Evolutionary conservation across 2,113 vertebrate genomes (phyloP), one percentile per base, ranked within the genome.

Genomic region (Centropus unirufus): DNA sequence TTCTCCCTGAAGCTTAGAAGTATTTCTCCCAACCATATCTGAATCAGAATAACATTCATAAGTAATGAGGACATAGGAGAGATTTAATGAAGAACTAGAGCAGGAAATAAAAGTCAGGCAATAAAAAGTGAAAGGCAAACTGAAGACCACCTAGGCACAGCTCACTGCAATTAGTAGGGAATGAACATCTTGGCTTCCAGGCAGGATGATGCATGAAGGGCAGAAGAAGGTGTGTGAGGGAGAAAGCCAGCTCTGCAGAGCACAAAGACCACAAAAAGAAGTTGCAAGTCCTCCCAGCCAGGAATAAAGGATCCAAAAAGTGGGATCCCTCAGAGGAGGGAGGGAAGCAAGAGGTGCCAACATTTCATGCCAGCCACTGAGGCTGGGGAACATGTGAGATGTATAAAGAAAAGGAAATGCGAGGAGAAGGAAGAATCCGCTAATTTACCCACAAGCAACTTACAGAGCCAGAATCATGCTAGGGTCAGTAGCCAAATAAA

Each of bases 101-200:
- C 14, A 40, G 83, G 59, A 70, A 73, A 46, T 22, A 26, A 42
- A 39, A 73, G 55, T 6, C 40, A 39, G 30, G 46, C 32, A 58
- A 58, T 57, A 77, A 13, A 12, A 83, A 27, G 18, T 0, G 13
- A 16, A 66, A 47, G 55, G 27, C 34, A 49, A 20, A 27, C 32
- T 55, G 59, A 7, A 57, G 67, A 52, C 11, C 46, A 58, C 62
- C 62, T 36, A 29, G 51, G 44, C 11, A 4, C 5, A 40, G 75
- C 22, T 49, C 20, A 8, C 0, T 0, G 30, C 26, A 12, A 44
- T 4, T 17, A 15, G 49, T 15, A 19, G 3, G 11, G 75, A 74
- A 83, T 36, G 9, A 75, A 22, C 54, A 22, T 19, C 70, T 34
- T 11, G 1, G 42, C 29, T 47, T 47, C 49, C 0, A 2, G 34